Conservation (phyloP, 2,113 vertebrate species). For the Silurus meridionalis region DNA sequence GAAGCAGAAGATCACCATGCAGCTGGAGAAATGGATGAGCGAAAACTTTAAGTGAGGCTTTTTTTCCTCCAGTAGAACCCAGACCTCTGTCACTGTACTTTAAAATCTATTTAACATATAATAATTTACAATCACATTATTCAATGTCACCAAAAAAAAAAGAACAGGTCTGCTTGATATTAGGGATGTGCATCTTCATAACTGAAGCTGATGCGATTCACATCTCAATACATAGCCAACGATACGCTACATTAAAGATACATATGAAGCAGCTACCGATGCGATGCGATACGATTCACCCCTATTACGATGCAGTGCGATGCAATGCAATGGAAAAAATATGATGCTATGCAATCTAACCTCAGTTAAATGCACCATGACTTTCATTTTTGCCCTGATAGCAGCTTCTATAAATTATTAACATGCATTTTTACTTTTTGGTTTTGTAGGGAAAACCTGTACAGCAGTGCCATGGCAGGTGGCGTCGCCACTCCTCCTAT, state of each 20-base stretch:
- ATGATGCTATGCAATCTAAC: too few relatives aligned
- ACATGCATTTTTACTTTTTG: not conserved
- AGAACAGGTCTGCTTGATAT: not conserved
- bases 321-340: too few relatives aligned
- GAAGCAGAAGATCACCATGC: slow-evolving; percentile 88
- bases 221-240: too few relatives aligned
- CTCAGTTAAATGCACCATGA: not conserved
- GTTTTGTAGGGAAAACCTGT: slow-evolving; percentile 83
- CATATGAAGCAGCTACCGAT: too few relatives aligned
- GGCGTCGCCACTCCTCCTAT: slow-evolving; percentile 92
- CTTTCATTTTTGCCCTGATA: not conserved
- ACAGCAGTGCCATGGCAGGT: slow-evolving; percentile 91
- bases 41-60: slow-evolving; percentile 81
- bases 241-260: too few relatives aligned
- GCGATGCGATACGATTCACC: too few relatives aligned
- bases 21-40: slow-evolving; percentile 94
- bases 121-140: not conserved
- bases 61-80: not conserved
- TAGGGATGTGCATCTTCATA: too few relatives aligned
- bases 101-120: too few relatives aligned
- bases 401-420: not conserved
- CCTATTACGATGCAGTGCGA: too few relatives aligned
- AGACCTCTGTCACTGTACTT: not conserved
- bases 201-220: too few relatives aligned
- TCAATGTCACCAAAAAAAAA: not conserved